Evolutionary conservation across 2,113 vertebrate species (phyloP).

Genomic region (Myotis yumanensis): DNA sequence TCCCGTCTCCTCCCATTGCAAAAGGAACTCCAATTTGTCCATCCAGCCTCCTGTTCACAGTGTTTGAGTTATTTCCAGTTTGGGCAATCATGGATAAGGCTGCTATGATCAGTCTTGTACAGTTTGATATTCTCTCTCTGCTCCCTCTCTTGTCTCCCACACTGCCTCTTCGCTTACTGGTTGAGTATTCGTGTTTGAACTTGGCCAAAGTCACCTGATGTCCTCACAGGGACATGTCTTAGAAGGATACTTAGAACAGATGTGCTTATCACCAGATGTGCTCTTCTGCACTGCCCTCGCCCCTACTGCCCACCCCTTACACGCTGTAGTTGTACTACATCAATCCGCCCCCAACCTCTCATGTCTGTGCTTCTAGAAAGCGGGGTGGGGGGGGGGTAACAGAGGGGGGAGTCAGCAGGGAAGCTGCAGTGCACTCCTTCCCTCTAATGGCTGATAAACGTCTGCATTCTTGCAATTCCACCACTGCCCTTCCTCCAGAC

Average conservation of each 20-base stretch:
- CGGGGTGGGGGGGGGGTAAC: neutral
- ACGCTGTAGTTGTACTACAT: neutral
- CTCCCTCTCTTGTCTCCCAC: too few relatives aligned
- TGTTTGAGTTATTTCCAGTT: neutral
- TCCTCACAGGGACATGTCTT: neutral
- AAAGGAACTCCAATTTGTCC: neutral
- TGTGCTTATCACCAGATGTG: neutral
- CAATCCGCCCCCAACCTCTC: neutral
- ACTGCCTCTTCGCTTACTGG: too few relatives aligned
- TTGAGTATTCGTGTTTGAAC: neutral
- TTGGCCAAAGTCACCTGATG: neutral
- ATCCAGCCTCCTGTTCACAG: neutral
- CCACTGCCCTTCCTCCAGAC: neutral
- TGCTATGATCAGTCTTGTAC: neutral
- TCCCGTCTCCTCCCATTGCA: too few relatives aligned
- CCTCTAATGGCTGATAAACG: too few relatives aligned
- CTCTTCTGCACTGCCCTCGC: neutral
- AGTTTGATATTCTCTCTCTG: neutral
- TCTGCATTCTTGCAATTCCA: neutral
- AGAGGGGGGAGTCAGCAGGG: too few relatives aligned
- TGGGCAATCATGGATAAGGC: neutral
- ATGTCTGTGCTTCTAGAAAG: neutral
- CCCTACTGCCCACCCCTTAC: neutral
- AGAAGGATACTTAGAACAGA: neutral
- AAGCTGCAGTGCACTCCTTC: rapidly evolving